Base-by-base conservation (phyloP, 2,113 vertebrate genomes). In the Pollachius pollachius region DNA sequence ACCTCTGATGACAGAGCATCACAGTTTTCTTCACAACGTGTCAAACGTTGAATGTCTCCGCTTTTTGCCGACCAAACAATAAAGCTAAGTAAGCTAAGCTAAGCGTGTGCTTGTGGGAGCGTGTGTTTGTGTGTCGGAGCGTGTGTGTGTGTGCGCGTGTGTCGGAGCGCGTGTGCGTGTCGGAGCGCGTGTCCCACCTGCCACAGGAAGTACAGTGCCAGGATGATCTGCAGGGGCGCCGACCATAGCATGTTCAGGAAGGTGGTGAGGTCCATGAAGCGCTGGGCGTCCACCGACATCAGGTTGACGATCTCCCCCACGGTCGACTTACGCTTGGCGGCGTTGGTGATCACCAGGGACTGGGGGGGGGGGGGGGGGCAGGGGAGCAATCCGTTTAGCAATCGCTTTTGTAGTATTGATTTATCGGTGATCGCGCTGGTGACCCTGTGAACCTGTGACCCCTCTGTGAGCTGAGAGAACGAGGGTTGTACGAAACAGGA, bases 171-270 rank as follows among this genome's bases (percentile, higher is more conserved):
- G 37, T 34, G 30, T 34, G 30, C 30, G 30, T 7, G 30, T 1
- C 2, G 1, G 58, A 2, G 18, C 5, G 58, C 21, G 58, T 59
- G n/a, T 59, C 57, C 15, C 77, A 98, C 97, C 96, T 95, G 78
- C 96, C 96, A 99, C 17, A 99, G 94, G 83, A 98, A 99, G 85
- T 94, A 96, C 0, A 98, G 89, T 0, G 97, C 95, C 69, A 99
- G 91, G 64, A 91, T 69, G 64, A 98, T 96, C 93, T 99, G 96
- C 70, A 99, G 89, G 0, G 97, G 97, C 0, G 95, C 93, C n/a
- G 97, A 98, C 96, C 96, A 98, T 80, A 98, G 34, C 94, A 98
- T 92, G 86, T 95, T 96, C 77, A 99, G 92, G 88, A 94, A 98
- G 27, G 92, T 91, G 73, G 87, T 81, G 34, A 97, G 81, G 69